Evolutionary conservation across 2,797 vertebrate genomes (phyloP).

Genomic region (Avahi laniger): DNA sequence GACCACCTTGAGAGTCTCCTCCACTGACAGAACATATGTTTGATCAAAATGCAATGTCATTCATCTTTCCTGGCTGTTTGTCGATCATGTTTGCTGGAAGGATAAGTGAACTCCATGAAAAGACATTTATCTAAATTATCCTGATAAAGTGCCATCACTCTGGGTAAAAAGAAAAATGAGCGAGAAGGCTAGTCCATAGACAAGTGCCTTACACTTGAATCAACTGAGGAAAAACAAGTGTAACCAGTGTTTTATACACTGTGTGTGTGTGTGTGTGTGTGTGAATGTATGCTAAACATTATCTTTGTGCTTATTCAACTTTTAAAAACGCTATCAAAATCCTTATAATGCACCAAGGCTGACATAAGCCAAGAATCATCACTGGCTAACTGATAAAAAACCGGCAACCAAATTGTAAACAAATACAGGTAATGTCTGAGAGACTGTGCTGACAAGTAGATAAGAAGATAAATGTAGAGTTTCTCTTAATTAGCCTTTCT

Average conservation of each 20-base stretch:
- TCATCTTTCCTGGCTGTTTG: constrained; percentile 81
- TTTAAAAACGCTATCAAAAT: not conserved
- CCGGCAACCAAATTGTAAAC: constrained; percentile 75
- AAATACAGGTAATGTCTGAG: constrained; percentile 80
- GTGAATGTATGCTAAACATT: not conserved
- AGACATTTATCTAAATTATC: constrained; percentile 88
- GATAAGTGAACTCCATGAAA: constrained; percentile 80
- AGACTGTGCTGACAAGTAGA: constrained; percentile 83
- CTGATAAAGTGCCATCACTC: constrained; percentile 81
- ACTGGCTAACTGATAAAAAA: constrained; percentile 51
- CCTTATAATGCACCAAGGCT: not conserved
- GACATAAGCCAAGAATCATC: constrained; percentile 36
- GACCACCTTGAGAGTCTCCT: constrained; percentile 71
- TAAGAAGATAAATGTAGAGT: constrained; percentile 89
- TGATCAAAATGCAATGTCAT: constrained; percentile 77
- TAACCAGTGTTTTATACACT: not conserved
- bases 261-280: fast-evolving
- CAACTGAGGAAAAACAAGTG: constrained; percentile 58
- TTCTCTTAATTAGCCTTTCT: constrained; percentile 96
- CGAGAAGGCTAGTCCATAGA: constrained; percentile 61
- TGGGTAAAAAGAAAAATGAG: constrained; percentile 80
- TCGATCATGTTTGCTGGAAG: constrained; percentile 83
- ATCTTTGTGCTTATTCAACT: not conserved
- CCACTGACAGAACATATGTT: constrained; percentile 70
- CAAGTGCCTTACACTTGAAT: constrained; percentile 49